A percentile compares a stretch with the other conserved stretches of the same genome.
phyloP scores from a whole-genome alignment of 2,113 vertebrate genomes.

The Rhinolophus sinicus region DNA sequence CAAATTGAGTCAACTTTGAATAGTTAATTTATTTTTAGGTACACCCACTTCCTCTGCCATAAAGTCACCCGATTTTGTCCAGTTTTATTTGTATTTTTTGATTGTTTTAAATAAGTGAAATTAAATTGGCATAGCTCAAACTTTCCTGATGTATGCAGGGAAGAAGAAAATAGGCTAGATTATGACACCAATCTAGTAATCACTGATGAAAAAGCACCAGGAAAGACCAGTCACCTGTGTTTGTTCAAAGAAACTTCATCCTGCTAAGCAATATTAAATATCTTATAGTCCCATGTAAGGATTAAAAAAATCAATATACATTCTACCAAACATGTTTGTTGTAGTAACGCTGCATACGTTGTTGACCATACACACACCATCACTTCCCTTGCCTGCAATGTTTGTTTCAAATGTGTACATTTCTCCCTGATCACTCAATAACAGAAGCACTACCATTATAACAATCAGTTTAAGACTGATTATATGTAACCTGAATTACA shows the following conservation, averaged over 20 bases:
- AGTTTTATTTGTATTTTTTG: conserved; percentile 46
- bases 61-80: neutral
- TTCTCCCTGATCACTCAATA: conserved; percentile 10
- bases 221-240: neutral
- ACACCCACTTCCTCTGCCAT: neutral
- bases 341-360: neutral
- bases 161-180: neutral
- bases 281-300: neutral
- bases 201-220: neutral
- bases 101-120: neutral
- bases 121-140: neutral
- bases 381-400: neutral
- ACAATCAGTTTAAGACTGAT: neutral
- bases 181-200: neutral
- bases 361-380: neutral
- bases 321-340: neutral
- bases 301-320: neutral
- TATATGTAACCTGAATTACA: neutral
- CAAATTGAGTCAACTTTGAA: neutral
- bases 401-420: neutral
- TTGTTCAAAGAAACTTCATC: neutral
- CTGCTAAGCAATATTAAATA: neutral
- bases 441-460: neutral
- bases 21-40: conserved; percentile 26
- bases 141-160: neutral